Evolutionary conservation across 2,888 invertebrate genomes (phyloP).

Genomic region (Adelognathus sp.): DNA sequence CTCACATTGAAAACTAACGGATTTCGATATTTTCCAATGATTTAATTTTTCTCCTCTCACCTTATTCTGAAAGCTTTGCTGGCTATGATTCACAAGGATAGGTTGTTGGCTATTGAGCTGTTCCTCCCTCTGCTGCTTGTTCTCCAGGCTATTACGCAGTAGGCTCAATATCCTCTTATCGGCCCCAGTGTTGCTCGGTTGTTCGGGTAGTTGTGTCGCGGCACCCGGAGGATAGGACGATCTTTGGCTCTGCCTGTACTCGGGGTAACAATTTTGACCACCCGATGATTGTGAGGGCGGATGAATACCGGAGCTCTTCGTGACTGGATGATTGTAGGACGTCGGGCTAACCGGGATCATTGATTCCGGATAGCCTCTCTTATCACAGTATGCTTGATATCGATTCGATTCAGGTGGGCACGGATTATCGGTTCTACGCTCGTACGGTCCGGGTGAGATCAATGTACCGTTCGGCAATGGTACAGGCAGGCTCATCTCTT

Average conservation of each 20-base stretch:
- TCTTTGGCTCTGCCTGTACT: slow-evolving; percentile 70
- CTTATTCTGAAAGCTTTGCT: slow-evolving; percentile 77
- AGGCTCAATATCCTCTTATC: slow-evolving; percentile 88
- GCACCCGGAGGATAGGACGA: slow-evolving; percentile 62
- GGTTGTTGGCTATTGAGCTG: slow-evolving; percentile 76
- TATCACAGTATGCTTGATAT: slow-evolving; percentile 76
- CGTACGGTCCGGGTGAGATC: slow-evolving; percentile 66
- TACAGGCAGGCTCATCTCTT: slow-evolving; percentile 69
- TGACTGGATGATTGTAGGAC: slow-evolving; percentile 55
- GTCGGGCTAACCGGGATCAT: slow-evolving; percentile 64
- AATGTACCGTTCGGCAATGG: slow-evolving; percentile 72
- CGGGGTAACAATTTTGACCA: slow-evolving; percentile 60
- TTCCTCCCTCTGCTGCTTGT: slow-evolving; percentile 81
- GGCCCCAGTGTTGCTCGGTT: slow-evolving; percentile 82
- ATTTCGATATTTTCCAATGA: not conserved
- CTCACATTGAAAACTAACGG: not conserved
- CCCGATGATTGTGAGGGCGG: slow-evolving; percentile 63
- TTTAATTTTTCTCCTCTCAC: slow-evolving; percentile 55
- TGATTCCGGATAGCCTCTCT: slow-evolving; percentile 71
- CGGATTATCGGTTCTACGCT: slow-evolving; percentile 69
- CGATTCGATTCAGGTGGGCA: slow-evolving; percentile 55
- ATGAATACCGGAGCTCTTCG: slow-evolving; percentile 51
- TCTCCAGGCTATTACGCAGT: slow-evolving; percentile 88
- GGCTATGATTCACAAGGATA: slow-evolving; percentile 74
- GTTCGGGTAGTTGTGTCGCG: slow-evolving; percentile 48